phyloP scores from a whole-genome alignment of 2,888 invertebrate genomes.

The Autographa gamma region DNA sequence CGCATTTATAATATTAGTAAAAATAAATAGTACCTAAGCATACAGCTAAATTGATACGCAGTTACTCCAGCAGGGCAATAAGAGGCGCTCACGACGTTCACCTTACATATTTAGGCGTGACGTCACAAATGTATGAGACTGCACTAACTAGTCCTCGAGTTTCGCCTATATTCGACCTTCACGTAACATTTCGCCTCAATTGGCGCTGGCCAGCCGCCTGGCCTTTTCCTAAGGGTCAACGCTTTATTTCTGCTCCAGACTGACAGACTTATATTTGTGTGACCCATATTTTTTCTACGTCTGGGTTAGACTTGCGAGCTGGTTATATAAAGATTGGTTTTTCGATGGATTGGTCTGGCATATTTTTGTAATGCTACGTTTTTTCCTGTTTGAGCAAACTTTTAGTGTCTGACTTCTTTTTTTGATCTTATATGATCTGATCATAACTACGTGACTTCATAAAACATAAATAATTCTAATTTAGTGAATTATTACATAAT shows the following conservation, averaged over 20 bases:
- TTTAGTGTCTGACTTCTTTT: no score
- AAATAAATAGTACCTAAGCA: background rate
- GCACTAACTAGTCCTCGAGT: background rate
- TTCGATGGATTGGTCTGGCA: no score
- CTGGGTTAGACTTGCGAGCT: background rate
- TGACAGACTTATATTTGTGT: background rate
- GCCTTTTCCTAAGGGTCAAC: background rate
- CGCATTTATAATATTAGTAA: background rate
- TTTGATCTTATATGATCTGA: no score
- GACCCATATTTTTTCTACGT: background rate
- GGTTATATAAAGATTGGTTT: background rate
- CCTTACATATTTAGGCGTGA: conserved; percentile 22
- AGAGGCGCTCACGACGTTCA: conserved; percentile 35
- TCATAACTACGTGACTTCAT: background rate
- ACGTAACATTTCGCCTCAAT: background rate
- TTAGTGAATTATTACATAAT: background rate
- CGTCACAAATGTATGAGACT: background rate
- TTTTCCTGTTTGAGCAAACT: no score
- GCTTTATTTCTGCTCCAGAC: background rate
- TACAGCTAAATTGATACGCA: background rate
- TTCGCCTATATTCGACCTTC: background rate
- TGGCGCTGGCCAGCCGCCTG: background rate
- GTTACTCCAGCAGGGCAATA: background rate
- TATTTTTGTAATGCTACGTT: no score
- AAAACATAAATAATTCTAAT: background rate